Base-by-base conservation (phyloP, 2,888 invertebrate species). In the Philopedon plagiatum region DNA sequence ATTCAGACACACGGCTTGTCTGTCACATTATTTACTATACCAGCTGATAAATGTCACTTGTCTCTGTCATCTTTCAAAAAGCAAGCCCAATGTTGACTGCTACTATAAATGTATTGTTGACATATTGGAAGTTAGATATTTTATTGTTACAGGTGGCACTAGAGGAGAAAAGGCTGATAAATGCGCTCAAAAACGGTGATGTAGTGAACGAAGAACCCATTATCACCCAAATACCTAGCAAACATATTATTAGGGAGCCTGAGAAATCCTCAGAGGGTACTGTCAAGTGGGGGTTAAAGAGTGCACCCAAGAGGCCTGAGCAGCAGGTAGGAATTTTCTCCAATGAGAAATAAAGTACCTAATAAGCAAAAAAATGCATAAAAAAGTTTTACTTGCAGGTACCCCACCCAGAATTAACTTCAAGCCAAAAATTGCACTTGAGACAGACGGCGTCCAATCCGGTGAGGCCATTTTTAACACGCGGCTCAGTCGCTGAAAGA, bases 401-500 rank as follows among this genome's bases (percentile, higher is more conserved):
- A 54, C 91, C 92, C 0, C 91, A 91, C 85, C 91, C 91, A n/a
- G 90, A 91, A 81, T 83, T 90, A 76, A 90, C 90, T 1, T 87
- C 87, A 21, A 89, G 88, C 76, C 90, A 90, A 81, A 86, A 88
- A 77, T 89, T 89, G 77, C 90, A 90, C 78, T 86, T 86, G 29
- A 77, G 85, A 44, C 84, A 83, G 75, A 82, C 84, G n/a, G 81
- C 84, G 23, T 81, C 84, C 32, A 91, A 90, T 83, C 94, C 95
- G 5, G 93, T 95, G 67, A 88, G 94, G 60, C 95, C 95, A 13
- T 95, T 95, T 85, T 88, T 96, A 63, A 95, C 95, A 44, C 90
- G 96, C 71, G 96, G 96, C 21, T 96, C 96, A 4, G 96, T 96
- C 1, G 96, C 96, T 21, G 96, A 96, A 83, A 88, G 96, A 56